These are phyloP conservation scores for Tragulus kanchil DNA, from an alignment of 2,113 vertebrate genomes.

Conservation along the genomic window DNA sequence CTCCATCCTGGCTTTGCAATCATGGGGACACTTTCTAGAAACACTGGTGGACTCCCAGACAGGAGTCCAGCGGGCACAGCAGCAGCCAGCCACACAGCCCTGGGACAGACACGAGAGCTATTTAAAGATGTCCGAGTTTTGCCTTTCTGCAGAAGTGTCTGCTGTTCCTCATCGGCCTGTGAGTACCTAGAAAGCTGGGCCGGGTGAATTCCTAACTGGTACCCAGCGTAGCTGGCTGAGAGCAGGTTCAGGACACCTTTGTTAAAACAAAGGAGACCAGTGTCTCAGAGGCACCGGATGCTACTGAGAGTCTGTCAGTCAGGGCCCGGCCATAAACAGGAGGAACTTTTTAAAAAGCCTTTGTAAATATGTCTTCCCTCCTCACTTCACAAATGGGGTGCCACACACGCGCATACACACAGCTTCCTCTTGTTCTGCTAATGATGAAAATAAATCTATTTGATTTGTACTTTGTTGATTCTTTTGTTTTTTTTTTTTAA, in stretches of 20 bases:
- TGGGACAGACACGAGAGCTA: neutral
- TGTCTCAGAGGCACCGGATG: rapidly evolving
- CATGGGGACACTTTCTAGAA: neutral
- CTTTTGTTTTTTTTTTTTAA: neutral
- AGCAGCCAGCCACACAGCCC: neutral
- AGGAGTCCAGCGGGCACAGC: neutral
- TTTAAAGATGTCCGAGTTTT: neutral
- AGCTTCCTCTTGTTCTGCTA: neutral
- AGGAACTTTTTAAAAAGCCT: neutral
- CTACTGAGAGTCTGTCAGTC: neutral
- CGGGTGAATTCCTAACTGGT: neutral
- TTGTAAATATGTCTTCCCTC: neutral
- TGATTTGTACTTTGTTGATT: neutral
- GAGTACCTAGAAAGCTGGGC: neutral
- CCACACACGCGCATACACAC: neutral
- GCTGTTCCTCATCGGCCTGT: neutral
- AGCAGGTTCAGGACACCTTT: neutral
- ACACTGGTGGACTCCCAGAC: neutral
- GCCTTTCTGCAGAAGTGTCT: neutral
- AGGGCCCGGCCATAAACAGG: neutral
- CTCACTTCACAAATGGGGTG: neutral
- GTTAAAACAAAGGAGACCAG: rapidly evolving
- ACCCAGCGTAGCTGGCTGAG: too few relatives aligned
- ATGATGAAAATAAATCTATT: constrained; percentile 62
- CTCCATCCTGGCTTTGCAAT: neutral